Conservation (phyloP, 92 coral and sea anemone species). For the Paragorgia papillata region DNA sequence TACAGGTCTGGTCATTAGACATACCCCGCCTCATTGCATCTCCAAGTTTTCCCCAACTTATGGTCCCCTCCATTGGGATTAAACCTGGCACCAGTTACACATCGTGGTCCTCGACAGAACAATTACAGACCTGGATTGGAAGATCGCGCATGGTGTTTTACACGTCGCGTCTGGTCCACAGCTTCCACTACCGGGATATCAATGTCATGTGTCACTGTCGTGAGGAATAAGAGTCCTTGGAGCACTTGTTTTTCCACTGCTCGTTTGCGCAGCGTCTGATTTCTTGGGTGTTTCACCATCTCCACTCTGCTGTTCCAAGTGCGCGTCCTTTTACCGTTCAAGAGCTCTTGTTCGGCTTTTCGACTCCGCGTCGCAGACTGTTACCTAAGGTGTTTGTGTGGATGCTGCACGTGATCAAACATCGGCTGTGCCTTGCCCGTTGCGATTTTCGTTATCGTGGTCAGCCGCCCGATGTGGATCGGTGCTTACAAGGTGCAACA, state of each 20-base stretch:
- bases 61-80: slow-evolving; percentile 1
- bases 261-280: neutral
- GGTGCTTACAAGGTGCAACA: too few relatives aligned
- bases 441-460: slow-evolving; percentile 35
- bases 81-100: slow-evolving; percentile 11
- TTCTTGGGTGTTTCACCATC: neutral
- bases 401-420: neutral
- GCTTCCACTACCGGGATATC: slow-evolving; percentile 6
- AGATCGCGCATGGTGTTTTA: slow-evolving; percentile 11
- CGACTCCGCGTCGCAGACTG: neutral
- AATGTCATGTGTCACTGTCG: neutral
- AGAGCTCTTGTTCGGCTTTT: slow-evolving; percentile 48
- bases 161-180: neutral
- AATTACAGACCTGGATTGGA: slow-evolving; percentile 13
- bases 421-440: slow-evolving; percentile 13
- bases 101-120: neutral
- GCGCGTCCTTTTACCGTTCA: neutral
- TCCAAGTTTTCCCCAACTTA: too few relatives aligned
- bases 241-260: slow-evolving; percentile 20
- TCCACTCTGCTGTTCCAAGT: neutral
- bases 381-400: slow-evolving; percentile 18
- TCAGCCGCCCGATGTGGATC: neutral
- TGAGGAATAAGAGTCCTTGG: slow-evolving; percentile 3
- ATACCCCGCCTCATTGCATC: neutral
- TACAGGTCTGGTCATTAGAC: neutral